Base-by-base conservation (phyloP, 2,113 vertebrate species). In the Saguinus midas region DNA sequence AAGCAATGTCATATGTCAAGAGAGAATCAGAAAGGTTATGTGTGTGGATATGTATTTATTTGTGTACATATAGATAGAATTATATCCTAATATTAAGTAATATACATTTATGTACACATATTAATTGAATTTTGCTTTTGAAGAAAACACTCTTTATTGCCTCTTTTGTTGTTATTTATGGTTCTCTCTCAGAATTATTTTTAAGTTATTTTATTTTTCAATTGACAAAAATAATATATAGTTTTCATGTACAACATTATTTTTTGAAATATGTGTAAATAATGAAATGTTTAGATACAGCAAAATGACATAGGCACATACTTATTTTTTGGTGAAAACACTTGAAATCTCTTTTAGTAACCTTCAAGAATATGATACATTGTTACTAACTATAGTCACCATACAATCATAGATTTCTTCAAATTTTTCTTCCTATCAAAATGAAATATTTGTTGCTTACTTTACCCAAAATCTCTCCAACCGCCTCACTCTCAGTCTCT, bases 71-170 rank as follows among this genome's bases (percentile, higher is more conserved):
- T 52, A 20, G 13, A 14, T 23, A 23, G 16, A 9, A 10, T 85
- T 72, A 72, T 27, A 72, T 27, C 23, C 23, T 52, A 13, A 21
- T 17, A 45, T 29, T 58, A 70, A 10, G 3, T 43, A 43, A 12
- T 23, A 25, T 61, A 6, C 10, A 50, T 14, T 80, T 27, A 27
- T 72, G 20, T 35, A 52, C 12, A 43, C 23, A 64, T 7, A 32
- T 3, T 52, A 70, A 80, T 16, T 52, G 82, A 88, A 43, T 8
- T 91, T 20, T 80, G 35, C 78, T 58, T 95, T 90, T 80, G 37
- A 76, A 91, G n/a, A 81, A 90, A 90, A 55, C 14, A 23, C 3
- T 76, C 29, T 8, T 52, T 35, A 9, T 5, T 14, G 6, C 1
- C 35, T 4, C 43, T 73, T 75, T 55, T n/a, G 8, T 7, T 66